Evolutionary conservation across 2,113 vertebrate genomes (phyloP).

Genomic region (Ammodytes dubius): DNA sequence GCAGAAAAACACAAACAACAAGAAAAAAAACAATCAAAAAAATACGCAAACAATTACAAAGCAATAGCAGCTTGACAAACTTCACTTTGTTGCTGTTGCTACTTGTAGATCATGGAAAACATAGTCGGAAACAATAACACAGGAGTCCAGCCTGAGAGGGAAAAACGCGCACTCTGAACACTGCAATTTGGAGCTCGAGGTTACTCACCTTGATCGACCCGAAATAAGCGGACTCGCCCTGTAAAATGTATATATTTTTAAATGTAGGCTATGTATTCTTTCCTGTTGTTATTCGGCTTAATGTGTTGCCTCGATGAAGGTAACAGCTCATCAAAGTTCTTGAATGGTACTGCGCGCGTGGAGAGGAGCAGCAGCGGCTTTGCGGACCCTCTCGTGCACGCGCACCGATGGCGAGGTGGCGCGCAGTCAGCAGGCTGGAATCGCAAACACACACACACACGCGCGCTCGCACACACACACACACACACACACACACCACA

Average conservation of each 20-base stretch:
- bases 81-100: neutral
- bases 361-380: constrained; percentile 60
- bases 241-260: neutral
- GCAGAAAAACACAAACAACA: neutral
- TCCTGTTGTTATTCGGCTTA: neutral
- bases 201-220: constrained; percentile 66
- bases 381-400: constrained; percentile 66
- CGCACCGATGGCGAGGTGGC: constrained; percentile 59
- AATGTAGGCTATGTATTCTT: neutral
- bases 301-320: constrained; percentile 26
- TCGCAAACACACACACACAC: neutral
- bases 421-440: constrained; percentile 55
- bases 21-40: neutral
- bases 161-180: constrained; percentile 11
- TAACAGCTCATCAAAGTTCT: constrained; percentile 72
- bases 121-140: neutral
- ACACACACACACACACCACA: neutral
- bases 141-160: neutral
- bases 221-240: neutral
- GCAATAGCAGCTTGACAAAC: neutral
- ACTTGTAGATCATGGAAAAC: constrained; percentile 41
- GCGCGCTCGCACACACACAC: constrained; percentile 12
- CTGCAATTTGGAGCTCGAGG: neutral
- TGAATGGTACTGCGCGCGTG: constrained; percentile 54
- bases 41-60: neutral